Base-by-base conservation (phyloP, 2,888 invertebrate genomes). In the Cremastinae sp. region DNA sequence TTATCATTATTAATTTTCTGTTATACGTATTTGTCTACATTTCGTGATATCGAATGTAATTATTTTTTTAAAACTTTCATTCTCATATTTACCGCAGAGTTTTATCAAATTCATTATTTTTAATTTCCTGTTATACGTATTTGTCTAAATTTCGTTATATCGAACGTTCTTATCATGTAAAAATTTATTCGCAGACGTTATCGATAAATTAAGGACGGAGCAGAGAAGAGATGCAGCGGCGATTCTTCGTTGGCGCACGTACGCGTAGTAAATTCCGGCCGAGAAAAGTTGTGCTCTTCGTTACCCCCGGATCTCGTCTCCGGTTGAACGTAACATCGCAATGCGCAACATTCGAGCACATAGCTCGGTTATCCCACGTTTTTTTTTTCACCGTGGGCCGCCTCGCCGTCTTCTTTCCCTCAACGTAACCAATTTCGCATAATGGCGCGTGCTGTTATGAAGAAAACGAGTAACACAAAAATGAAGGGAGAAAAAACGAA, bases 361-460 rank as follows among this genome's bases (percentile, higher is more conserved):
- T 22, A 68, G 49, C 64, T 58, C 12, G 64, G 35, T 64, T 76
- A 73, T 76, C 76, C 72, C 76, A 76, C 76, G 76, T 69, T 20
- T 49, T 55, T n/a, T 53, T 64, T 53, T 20, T n/a, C 8, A 53
- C 41, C 37, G 18, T 51, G 49, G 55, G 45, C 35, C 45, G 9
- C 68, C 61, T 49, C 72, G 22, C 5, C 47, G 55, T 70, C 61
- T 59, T 69, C 69, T 70, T 70, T 77, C 64, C 73, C 76, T 74
- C 69, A 69, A 74, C 69, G 59, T 65, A 73, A 69, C 64, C 76
- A 76, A 76, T 76, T 76, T 76, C 73, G 69, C 68, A 69, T 76
- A 76, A 76, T 76, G 76, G 72, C 76, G 76, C 76, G 76, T 76
- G 76, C 76, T 73, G 69, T 74, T 69, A 70, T 77, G 73, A 61